Base-by-base conservation (phyloP, 2,797 vertebrate species). In the Esox masquinongy region DNA sequence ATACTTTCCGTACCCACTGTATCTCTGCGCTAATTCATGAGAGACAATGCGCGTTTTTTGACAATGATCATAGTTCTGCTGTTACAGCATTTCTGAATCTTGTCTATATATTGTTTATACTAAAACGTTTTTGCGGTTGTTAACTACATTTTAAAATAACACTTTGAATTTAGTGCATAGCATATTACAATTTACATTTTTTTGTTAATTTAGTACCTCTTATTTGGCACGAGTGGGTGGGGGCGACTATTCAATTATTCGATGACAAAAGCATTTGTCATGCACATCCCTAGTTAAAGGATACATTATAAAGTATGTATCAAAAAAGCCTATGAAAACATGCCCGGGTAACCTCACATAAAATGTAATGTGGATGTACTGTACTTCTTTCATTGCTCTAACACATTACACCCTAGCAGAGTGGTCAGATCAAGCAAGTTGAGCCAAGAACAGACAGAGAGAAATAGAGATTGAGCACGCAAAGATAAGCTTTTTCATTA, bases 401-500 rank as follows among this genome's bases (percentile, higher is more conserved):
- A 69, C n/a, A 69, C 19, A 69, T 39, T 9, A 47, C 68, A 47
- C 19, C 12, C 39, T 50, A 15, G 43, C n/a, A 17, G 59, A 29
- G 66, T 69, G 36, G 43, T 67, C 61, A 36, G 53, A 49, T 34
- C 19, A 67, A 31, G 31, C 39, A 64, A 4, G 53, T 11, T 43
- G 81, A 84, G 82, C 70, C 12, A 11, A 19, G 50, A 12, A 22
- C 12, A 49, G 68, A 85, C 72, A 77, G 22, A 14, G 34, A 71
- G 72, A 83, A 79, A 68, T 74, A 76, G 73, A 80, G 79, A 89
- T 3, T 85, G 88, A 91, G 92, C 87, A 90, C 81, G 83, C 79
- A 83, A 86, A 90, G 92, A 92, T 84, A 88, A 88, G 88, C 81
- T 82, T 85, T 83, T 79, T 72, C 68, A 91, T 88, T 80, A 88